Evolutionary conservation across 2,888 invertebrate species (phyloP).

Genomic region (Oscheius sp.): DNA sequence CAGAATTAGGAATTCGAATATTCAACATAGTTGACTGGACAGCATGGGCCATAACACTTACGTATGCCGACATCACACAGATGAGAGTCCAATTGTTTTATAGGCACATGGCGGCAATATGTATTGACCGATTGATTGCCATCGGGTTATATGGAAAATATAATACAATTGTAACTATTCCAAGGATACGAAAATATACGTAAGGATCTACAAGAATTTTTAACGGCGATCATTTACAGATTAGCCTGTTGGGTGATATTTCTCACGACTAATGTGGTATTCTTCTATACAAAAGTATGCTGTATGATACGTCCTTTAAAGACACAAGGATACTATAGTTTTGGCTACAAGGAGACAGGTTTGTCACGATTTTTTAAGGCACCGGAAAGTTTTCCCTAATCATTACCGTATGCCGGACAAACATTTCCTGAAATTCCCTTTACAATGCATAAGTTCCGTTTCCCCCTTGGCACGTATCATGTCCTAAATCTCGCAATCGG

Average conservation of each 20-base stretch:
- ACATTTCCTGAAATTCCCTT: too few relatives aligned
- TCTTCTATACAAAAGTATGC: slow-evolving; percentile 66
- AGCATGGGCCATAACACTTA: slow-evolving; percentile 73
- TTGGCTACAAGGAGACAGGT: slow-evolving; percentile 61
- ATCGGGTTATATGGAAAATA: slow-evolving; percentile 70
- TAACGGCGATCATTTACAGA: slow-evolving; percentile 43
- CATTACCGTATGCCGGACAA: too few relatives aligned
- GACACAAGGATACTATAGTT: slow-evolving; percentile 68
- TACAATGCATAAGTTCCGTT: too few relatives aligned
- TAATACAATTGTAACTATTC: slow-evolving; percentile 63
- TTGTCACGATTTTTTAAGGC: background rate
- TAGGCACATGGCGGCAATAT: slow-evolving; percentile 72
- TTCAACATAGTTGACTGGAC: slow-evolving; percentile 73
- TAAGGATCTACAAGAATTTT: slow-evolving; percentile 21
- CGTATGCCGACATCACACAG: slow-evolving; percentile 47
- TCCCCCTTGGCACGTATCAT: too few relatives aligned
- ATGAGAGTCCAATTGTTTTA: slow-evolving; percentile 28
- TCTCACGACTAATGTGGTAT: slow-evolving; percentile 58
- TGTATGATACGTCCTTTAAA: slow-evolving; percentile 70
- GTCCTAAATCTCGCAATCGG: background rate
- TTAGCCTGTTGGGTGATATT: slow-evolving; percentile 67
- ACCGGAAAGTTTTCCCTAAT: too few relatives aligned
- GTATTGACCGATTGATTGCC: slow-evolving; percentile 71
- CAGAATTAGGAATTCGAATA: slow-evolving; percentile 62
- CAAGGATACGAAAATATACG: slow-evolving; percentile 59